Percentiles rank a stretch among this genome's conserved stretches.
Conservation (phyloP, 2,113 vertebrate genomes). For the Gavialis gangeticus region DNA sequence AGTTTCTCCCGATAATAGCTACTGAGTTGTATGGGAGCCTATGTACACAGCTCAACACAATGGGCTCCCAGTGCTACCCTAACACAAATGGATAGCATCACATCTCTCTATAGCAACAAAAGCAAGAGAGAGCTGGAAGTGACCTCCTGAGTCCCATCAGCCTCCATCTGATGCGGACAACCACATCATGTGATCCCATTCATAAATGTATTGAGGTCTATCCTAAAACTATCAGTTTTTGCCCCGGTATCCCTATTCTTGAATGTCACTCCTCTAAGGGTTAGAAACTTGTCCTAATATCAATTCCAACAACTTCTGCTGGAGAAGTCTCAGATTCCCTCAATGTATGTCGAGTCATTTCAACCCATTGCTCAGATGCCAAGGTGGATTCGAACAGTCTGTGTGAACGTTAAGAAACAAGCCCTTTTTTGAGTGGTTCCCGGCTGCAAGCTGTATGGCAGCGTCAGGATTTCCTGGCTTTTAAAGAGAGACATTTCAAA, state of each 20-base stretch:
- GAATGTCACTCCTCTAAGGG: background rate
- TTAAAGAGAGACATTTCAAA: background rate
- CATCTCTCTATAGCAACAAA: too few species aligned
- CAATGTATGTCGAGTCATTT: background rate
- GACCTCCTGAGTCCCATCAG: too few species aligned
- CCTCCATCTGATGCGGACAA: too few species aligned
- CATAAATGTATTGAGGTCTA: too few species aligned
- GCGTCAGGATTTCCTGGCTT: background rate
- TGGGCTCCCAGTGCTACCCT: background rate
- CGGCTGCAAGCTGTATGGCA: fast-evolving
- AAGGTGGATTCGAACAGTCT: background rate
- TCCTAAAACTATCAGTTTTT: too few species aligned
- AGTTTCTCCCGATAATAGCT: background rate
- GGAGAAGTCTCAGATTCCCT: background rate
- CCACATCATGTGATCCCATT: too few species aligned
- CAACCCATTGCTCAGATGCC: background rate
- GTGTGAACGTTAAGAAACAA: background rate
- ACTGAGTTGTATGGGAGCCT: background rate
- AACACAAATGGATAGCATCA: background rate
- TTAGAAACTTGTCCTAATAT: background rate
- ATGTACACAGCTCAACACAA: background rate
- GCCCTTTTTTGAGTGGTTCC: background rate
- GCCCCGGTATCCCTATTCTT: background rate
- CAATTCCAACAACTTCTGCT: background rate
- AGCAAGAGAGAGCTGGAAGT: background rate